A percentile compares a stretch with the other conserved stretches of the same genome.
These are phyloP conservation scores for Idaea straminata DNA, from an alignment of 2,888 invertebrate genomes.

Conservation along the genomic window DNA sequence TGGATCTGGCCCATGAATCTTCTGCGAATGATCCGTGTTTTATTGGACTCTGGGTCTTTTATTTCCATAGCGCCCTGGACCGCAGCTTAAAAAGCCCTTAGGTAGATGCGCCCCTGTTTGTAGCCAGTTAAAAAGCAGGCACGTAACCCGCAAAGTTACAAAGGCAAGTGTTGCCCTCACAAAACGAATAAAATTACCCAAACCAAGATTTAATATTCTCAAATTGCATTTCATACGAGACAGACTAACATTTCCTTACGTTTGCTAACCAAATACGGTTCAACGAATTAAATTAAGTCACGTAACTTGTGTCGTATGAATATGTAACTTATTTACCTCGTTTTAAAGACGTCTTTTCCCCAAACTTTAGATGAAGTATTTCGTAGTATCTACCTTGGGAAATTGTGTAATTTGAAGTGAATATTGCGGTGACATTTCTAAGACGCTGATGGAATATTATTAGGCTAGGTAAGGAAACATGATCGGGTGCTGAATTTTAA, in stretches of 20 bases:
- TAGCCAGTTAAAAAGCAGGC: too few relatives aligned
- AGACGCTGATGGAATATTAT: background rate
- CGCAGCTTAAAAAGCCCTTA: too few relatives aligned
- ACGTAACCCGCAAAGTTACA: background rate
- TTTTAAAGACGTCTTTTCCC: background rate
- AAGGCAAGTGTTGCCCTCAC: background rate
- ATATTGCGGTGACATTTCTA: background rate
- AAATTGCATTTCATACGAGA: background rate
- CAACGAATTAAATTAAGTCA: background rate
- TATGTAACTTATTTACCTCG: background rate
- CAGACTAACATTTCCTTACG: background rate
- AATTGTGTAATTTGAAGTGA: constrained; percentile 1
- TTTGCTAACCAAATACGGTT: background rate
- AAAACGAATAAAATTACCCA: background rate
- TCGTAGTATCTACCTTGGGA: background rate
- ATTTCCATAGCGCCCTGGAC: too few relatives aligned
- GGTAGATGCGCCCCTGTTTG: too few relatives aligned
- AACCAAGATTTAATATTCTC: background rate
- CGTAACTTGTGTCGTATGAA: background rate
- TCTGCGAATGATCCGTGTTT: too few relatives aligned
- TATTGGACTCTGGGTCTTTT: too few relatives aligned
- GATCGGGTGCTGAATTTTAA: background rate
- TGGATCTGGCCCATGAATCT: too few relatives aligned
- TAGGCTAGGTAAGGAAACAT: background rate
- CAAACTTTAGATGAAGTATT: background rate